Percentiles rank a stretch among this genome's conserved stretches.
These are phyloP conservation scores for Excalfactoria chinensis DNA, from an alignment of 2,113 vertebrate species.

Conservation along the genomic window DNA sequence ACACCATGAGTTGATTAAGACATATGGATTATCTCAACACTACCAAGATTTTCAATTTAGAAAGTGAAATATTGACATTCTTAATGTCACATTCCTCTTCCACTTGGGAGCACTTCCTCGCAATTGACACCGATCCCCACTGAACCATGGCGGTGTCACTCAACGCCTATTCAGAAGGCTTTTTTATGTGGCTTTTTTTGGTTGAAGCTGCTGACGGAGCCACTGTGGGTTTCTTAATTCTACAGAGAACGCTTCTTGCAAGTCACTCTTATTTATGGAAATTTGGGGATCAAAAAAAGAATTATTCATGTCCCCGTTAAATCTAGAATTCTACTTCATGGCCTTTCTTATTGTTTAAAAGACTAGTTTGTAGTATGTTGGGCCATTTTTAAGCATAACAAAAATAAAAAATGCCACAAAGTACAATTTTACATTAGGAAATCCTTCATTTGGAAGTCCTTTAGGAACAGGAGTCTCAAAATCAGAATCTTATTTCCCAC, in stretches of 20 bases:
- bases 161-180: neutral
- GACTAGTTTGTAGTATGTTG: neutral
- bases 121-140: rapidly evolving
- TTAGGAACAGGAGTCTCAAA: neutral
- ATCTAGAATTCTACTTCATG: neutral
- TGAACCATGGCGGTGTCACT: neutral
- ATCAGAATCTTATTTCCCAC: neutral
- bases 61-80: conserved; percentile 67
- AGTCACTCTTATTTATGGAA: neutral
- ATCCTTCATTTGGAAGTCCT: neutral
- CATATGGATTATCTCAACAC: conserved; percentile 74
- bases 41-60: conserved; percentile 43
- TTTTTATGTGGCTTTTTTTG: neutral
- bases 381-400: neutral
- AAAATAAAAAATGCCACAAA: neutral
- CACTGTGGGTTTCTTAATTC: neutral
- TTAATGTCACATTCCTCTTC: conserved; percentile 42
- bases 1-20: conserved; percentile 66
- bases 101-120: neutral
- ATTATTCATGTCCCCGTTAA: neutral
- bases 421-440: neutral
- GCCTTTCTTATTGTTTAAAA: neutral
- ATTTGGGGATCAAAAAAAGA: neutral
- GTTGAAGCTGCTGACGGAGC: neutral
- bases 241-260: neutral